A percentile compares a stretch with the other conserved stretches of the same genome.
Conservation (phyloP, 2,888 invertebrate species). For the Fragum whitleyi region DNA sequence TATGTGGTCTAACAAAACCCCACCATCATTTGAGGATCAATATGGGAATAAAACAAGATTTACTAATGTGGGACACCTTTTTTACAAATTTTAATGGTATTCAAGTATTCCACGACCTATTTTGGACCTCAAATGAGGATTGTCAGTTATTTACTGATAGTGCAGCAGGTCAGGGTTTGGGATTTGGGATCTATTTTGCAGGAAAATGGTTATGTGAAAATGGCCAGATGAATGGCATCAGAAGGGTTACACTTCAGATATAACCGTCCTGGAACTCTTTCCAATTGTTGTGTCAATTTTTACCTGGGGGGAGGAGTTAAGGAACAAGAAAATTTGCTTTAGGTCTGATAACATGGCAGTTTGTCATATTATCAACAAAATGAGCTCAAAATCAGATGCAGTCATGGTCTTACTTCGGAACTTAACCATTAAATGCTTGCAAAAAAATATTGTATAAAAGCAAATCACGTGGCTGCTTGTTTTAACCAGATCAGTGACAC, state of each 20-base stretch:
- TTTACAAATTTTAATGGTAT: conserved; percentile 39
- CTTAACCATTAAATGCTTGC: conserved; percentile 33
- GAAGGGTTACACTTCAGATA: conserved; percentile 25
- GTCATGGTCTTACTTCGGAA: conserved; percentile 38
- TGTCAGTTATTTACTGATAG: conserved; percentile 48
- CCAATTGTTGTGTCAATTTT: conserved; percentile 30
- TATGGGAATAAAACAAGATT: conserved; percentile 27
- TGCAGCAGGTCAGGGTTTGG: conserved; percentile 39
- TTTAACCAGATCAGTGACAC: conserved; percentile 19
- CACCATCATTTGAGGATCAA: conserved; percentile 41
- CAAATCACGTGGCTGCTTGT: conserved; percentile 29
- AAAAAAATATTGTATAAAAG: conserved; percentile 30
- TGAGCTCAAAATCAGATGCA: conserved; percentile 41
- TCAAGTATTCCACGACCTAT: conserved; percentile 40
- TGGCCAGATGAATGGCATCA: conserved; percentile 40
- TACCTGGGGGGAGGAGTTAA: conserved; percentile 35
- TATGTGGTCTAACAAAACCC: conserved; percentile 46
- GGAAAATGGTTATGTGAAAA: conserved; percentile 27
- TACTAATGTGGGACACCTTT: conserved; percentile 36
- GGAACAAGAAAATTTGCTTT: conserved; percentile 41
- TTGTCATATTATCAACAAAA: conserved; percentile 39
- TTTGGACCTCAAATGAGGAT: conserved; percentile 45
- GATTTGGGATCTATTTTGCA: conserved; percentile 43
- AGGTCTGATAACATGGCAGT: conserved; percentile 44
- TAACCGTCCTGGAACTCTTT: conserved; percentile 41